These are phyloP conservation scores for Muntiacus muntjak DNA, from an alignment of 2,113 vertebrate genomes.

Conservation along the genomic window DNA sequence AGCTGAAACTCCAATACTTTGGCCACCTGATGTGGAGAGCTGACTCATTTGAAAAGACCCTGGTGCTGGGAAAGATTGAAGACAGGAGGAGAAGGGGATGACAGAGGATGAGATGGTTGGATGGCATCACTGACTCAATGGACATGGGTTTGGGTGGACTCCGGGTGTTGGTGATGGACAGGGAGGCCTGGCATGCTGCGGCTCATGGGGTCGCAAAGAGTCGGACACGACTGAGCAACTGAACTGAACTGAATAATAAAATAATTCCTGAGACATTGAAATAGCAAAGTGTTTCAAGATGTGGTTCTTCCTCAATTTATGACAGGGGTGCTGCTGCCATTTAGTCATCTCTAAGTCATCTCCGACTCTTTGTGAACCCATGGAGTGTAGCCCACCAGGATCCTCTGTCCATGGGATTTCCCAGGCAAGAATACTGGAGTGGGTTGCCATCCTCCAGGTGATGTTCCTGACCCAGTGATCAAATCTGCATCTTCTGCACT, in stretches of 20 bases:
- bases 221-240: background rate
- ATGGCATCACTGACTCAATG: background rate
- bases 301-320: background rate
- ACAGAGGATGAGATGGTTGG: background rate
- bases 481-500: background rate
- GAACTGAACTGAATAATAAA: background rate
- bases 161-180: background rate
- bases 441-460: background rate
- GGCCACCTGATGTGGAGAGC: fast-evolving
- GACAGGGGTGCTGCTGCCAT: background rate
- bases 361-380: background rate
- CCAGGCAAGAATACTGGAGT: background rate
- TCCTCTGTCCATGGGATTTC: background rate
- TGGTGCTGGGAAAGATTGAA: background rate
- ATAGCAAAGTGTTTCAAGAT: background rate
- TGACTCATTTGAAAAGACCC: background rate
- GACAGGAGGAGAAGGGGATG: background rate
- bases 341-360: background rate
- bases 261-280: background rate
- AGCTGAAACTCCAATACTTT: background rate
- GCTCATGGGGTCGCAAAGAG: background rate
- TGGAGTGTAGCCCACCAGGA: background rate
- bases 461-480: background rate
- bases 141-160: background rate
- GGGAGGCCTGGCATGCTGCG: fast-evolving